Evolutionary conservation across 2,797 vertebrate genomes (phyloP).

Genomic region (Leptatherina wallacei): DNA sequence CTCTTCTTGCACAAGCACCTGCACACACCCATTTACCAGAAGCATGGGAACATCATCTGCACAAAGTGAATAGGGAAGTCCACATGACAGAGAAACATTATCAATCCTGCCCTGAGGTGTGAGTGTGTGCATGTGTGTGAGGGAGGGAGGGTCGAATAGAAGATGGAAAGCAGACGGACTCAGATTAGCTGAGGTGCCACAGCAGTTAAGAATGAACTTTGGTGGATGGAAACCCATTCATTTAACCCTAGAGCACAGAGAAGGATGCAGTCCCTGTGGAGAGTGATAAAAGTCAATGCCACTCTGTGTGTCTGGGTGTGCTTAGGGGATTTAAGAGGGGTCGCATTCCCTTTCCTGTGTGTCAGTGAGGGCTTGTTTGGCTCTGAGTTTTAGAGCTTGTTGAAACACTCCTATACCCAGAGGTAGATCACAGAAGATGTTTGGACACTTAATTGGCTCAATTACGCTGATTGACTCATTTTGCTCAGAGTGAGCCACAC

Average conservation of each 20-base stretch:
- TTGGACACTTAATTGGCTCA: slow-evolving; percentile 75
- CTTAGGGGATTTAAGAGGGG: background rate
- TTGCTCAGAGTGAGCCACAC: slow-evolving; percentile 57
- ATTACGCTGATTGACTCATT: slow-evolving; percentile 71
- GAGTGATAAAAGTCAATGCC: slow-evolving; percentile 32
- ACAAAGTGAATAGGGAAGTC: slow-evolving; percentile 42
- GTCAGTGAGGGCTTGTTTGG: slow-evolving; percentile 47
- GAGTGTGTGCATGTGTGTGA: slow-evolving; percentile 3
- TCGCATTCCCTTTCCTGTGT: slow-evolving; percentile 43
- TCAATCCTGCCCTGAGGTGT: slow-evolving; percentile 43
- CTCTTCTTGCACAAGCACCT: slow-evolving; percentile 29
- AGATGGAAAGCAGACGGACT: slow-evolving; percentile 38
- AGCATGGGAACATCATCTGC: slow-evolving; percentile 52
- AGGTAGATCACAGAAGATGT: slow-evolving; percentile 70
- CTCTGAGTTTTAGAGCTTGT: slow-evolving; percentile 48
- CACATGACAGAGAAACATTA: slow-evolving; percentile 53
- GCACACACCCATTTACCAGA: slow-evolving; percentile 39
- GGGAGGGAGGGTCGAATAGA: slow-evolving; percentile 3
- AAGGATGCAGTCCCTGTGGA: slow-evolving; percentile 13
- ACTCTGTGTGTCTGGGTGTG: slow-evolving; percentile 10
- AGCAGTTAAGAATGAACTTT: slow-evolving; percentile 44
- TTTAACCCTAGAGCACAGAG: slow-evolving; percentile 40
- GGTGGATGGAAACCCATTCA: slow-evolving; percentile 41
- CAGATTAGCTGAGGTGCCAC: slow-evolving; percentile 52
- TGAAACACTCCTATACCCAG: slow-evolving; percentile 65